Conservation (phyloP, 2,113 vertebrate species). For the Thinocorus orbignyianus region DNA sequence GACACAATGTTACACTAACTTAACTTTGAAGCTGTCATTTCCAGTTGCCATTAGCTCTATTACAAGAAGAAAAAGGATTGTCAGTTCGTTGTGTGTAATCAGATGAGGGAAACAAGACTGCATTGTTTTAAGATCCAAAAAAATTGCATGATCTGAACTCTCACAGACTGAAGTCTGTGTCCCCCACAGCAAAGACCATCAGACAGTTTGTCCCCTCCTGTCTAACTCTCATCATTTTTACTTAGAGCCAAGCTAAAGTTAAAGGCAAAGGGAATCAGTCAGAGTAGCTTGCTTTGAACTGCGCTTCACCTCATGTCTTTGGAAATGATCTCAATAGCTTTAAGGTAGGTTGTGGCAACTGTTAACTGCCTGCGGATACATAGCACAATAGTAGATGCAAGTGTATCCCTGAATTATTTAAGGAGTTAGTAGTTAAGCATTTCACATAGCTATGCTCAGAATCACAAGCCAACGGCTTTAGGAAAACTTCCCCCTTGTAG, state of each 20-base stretch:
- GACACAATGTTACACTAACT: constrained; percentile 25
- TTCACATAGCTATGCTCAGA: not conserved
- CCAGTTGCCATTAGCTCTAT: not conserved
- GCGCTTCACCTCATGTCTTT: not conserved
- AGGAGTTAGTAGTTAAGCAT: not conserved
- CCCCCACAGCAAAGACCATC: not conserved
- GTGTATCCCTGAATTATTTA: not conserved
- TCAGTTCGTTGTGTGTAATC: not conserved
- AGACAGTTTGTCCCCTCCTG: not conserved
- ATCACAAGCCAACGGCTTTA: not conserved
- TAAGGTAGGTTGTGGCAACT: not conserved
- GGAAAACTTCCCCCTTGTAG: not conserved
- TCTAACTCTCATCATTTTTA: not conserved
- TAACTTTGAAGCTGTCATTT: constrained; percentile 51
- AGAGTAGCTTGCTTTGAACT: constrained; percentile 4
- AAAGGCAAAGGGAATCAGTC: not conserved
- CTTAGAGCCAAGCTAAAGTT: not conserved
- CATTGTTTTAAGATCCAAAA: not conserved
- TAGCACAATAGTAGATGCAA: not conserved
- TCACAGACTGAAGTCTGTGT: not conserved
- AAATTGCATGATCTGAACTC: not conserved
- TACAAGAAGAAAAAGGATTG: not conserved
- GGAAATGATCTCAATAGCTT: not conserved
- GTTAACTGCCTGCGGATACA: not conserved
- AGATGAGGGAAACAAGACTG: not conserved